Evolutionary conservation across 1,140 invertebrate species (phyloP).

Genomic region (Phocides pigmalion): DNA sequence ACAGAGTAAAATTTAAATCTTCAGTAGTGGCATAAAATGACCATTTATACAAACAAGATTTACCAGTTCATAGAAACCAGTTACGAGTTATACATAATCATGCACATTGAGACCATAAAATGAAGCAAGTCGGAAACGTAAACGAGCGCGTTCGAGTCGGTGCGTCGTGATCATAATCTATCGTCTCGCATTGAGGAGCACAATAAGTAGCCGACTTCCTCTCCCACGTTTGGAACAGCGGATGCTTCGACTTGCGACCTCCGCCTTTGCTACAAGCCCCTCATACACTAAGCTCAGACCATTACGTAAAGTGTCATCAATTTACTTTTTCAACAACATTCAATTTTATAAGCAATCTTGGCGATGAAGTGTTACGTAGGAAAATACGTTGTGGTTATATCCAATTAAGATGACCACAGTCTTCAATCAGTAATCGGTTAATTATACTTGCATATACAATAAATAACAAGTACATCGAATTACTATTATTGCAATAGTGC

Average conservation of each 20-base stretch:
- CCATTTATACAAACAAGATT: constrained; percentile 31
- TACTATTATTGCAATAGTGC: neutral
- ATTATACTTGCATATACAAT: neutral
- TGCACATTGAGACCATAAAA: constrained; percentile 46
- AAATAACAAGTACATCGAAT: neutral
- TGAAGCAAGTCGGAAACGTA: constrained; percentile 52
- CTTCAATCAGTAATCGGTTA: neutral
- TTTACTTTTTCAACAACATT: constrained; percentile 14
- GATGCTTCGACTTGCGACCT: constrained; percentile 75
- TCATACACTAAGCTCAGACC: constrained; percentile 19
- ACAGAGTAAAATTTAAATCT: constrained; percentile 25
- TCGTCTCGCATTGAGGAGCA: constrained; percentile 79
- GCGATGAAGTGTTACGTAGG: neutral
- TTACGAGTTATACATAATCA: constrained; percentile 35
- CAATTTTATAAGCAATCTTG: neutral
- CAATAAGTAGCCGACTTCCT: constrained; percentile 80
- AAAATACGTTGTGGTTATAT: neutral
- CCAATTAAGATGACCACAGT: neutral
- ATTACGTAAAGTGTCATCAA: constrained; percentile 26
- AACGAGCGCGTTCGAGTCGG: constrained; percentile 57
- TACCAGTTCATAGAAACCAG: constrained; percentile 33
- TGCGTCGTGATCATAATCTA: constrained; percentile 69
- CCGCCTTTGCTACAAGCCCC: constrained; percentile 46
- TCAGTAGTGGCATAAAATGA: constrained; percentile 27
- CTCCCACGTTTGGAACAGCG: constrained; percentile 75